Evolutionary conservation across 1,140 invertebrate species (phyloP).

Genomic region (Aricia agestis): DNA sequence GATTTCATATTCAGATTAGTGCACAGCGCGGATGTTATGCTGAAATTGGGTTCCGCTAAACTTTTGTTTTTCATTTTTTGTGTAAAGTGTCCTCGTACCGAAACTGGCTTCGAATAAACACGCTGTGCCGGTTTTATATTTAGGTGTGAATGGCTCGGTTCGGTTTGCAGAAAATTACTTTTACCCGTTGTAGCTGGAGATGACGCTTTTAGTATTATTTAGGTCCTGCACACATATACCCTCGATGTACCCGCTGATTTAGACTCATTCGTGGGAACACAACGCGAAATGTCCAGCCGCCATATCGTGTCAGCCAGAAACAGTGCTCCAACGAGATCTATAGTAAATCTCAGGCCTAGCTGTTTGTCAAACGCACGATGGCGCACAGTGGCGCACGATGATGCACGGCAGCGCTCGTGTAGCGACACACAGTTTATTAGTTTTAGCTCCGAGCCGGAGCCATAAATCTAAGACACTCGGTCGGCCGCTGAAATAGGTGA

Average conservation of each 20-base stretch:
- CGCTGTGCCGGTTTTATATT: neutral
- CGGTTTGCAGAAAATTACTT: neutral
- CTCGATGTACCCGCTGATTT: too few species aligned
- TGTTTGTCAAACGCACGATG: neutral
- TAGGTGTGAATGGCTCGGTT: neutral
- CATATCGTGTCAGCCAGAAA: neutral
- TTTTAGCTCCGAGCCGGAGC: neutral
- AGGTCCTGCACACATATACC: too few species aligned
- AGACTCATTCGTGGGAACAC: too few species aligned
- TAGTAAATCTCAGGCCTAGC: neutral
- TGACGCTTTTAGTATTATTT: too few species aligned
- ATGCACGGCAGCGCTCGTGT: neutral
- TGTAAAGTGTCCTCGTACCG: neutral
- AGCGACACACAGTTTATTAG: slow-evolving; percentile 3
- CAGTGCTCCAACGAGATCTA: neutral
- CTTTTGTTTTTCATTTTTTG: neutral
- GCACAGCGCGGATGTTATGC: neutral
- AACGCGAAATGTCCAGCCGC: too few species aligned
- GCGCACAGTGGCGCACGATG: neutral
- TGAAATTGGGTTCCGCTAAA: neutral
- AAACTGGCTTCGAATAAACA: neutral
- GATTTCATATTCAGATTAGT: slow-evolving; percentile 3
- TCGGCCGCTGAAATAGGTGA: slow-evolving; percentile 21
- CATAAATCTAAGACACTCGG: slow-evolving; percentile 13
- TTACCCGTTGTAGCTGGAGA: too few species aligned